phyloP scores from a whole-genome alignment of 2,113 vertebrate species.

The Zootoca vivipara region DNA sequence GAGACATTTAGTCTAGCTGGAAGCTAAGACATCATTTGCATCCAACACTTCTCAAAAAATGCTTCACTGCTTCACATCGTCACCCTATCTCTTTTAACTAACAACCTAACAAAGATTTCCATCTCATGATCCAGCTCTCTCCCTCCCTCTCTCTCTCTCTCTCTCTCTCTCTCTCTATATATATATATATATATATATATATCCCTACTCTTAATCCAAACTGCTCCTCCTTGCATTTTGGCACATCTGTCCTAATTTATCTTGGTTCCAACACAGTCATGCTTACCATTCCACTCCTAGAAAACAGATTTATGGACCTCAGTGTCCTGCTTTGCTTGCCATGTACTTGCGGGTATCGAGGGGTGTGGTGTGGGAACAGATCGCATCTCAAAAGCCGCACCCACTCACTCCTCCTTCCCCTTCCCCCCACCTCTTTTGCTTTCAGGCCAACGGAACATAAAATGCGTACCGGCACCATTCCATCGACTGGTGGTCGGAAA shows the following conservation, averaged over 20 bases:
- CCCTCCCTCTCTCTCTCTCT: no score
- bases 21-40: background rate
- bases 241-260: background rate
- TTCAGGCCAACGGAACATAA: background rate
- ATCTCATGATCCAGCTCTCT: background rate
- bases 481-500: constrained; percentile 7
- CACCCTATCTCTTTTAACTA: background rate
- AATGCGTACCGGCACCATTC: background rate
- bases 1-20: background rate
- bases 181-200: no score
- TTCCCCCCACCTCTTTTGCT: background rate
- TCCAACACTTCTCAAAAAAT: background rate
- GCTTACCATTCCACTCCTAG: no score
- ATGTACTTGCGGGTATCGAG: background rate
- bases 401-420: background rate
- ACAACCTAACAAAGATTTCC: background rate
- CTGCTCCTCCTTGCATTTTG: background rate
- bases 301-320: background rate
- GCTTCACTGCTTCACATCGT: background rate
- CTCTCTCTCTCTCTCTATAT: no score
- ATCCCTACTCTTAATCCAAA: no score
- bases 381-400: background rate
- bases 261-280: background rate
- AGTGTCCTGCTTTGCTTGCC: background rate
- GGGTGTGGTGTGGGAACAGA: background rate